phyloP scores from a whole-genome alignment of 2,113 vertebrate species.

The Archocentrus centrarchus region DNA sequence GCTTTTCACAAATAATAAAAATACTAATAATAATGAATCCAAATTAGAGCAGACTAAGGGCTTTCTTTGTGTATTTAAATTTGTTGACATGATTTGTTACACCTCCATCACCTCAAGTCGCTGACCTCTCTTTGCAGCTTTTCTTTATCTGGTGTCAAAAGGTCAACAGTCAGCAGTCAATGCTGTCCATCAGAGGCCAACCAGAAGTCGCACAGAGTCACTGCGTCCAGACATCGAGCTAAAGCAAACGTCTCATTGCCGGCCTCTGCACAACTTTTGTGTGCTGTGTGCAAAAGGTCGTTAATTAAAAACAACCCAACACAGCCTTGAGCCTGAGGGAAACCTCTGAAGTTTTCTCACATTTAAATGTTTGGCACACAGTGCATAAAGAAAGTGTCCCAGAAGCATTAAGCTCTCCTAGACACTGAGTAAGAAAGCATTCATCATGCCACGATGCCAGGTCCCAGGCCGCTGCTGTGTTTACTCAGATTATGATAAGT shows the following conservation, averaged over 20 bases:
- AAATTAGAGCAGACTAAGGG: not conserved
- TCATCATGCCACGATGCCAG: not conserved
- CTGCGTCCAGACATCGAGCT: conserved; percentile 37
- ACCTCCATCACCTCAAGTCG: conserved; percentile 41
- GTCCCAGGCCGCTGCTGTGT: conserved; percentile 38
- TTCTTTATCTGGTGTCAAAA: conserved; percentile 57
- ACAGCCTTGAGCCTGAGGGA: not conserved
- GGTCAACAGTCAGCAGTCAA: conserved; percentile 64
- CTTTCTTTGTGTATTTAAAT: conserved; percentile 43
- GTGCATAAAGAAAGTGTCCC: conserved; percentile 26
- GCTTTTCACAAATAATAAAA: not conserved
- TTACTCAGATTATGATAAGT: conserved; percentile 51
- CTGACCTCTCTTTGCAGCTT: conserved; percentile 44
- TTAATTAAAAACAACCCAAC: conserved; percentile 48
- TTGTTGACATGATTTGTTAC: conserved; percentile 57
- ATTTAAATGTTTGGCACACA: conserved; percentile 32
- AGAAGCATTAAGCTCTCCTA: conserved; percentile 29
- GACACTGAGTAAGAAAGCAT: conserved; percentile 30
- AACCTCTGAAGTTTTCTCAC: not conserved
- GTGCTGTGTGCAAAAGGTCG: conserved; percentile 43
- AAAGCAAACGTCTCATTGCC: conserved; percentile 43
- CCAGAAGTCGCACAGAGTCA: conserved; percentile 32
- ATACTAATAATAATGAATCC: not conserved
- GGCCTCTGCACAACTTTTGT: conserved; percentile 8
- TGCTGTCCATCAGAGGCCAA: conserved; percentile 54